phyloP scores from a whole-genome alignment of 1,140 invertebrate species.

The Cepaea nemoralis region DNA sequence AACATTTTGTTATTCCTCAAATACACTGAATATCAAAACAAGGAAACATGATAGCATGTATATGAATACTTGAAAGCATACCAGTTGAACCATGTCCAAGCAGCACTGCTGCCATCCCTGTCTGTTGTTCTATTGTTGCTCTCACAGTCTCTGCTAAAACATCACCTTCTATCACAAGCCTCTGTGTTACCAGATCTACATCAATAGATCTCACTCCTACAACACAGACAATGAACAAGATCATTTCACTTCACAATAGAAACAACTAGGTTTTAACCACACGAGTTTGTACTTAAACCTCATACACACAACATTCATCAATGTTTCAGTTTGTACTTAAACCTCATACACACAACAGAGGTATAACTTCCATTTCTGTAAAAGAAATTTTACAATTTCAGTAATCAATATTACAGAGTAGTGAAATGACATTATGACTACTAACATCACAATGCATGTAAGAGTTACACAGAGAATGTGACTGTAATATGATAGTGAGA shows the following conservation, averaged over 20 bases:
- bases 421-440: too few species aligned
- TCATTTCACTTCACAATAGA: not conserved
- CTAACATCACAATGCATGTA: too few species aligned
- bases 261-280: not conserved
- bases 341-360: too few species aligned
- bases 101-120: slow-evolving; percentile 31
- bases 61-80: not conserved
- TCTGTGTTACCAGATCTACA: slow-evolving; percentile 20
- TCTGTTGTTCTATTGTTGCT: slow-evolving; percentile 9
- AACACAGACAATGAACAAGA: not conserved
- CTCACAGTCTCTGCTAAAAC: slow-evolving; percentile 29
- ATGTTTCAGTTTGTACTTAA: too few species aligned
- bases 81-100: slow-evolving; percentile 24
- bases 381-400: too few species aligned
- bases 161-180: slow-evolving; percentile 32
- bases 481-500: too few species aligned
- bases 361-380: too few species aligned
- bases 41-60: not conserved
- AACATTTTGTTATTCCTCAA: not conserved
- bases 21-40: not conserved
- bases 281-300: not conserved
- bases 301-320: too few species aligned
- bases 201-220: slow-evolving; percentile 23
- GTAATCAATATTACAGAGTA: too few species aligned
- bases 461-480: too few species aligned